These are phyloP conservation scores for Crotalus horridus DNA, from an alignment of 2,113 vertebrate genomes.

Conservation along the genomic window DNA sequence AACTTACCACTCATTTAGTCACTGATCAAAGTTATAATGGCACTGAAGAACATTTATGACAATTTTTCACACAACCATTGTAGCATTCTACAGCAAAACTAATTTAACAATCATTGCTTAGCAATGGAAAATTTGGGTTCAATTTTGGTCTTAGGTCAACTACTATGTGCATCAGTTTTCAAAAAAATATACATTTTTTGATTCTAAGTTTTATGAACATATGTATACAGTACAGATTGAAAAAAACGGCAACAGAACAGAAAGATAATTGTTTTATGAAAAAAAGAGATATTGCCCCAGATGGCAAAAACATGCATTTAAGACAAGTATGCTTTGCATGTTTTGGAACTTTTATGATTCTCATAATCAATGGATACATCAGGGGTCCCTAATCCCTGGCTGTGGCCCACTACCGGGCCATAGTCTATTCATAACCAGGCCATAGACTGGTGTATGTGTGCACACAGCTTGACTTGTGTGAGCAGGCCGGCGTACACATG, in stretches of 20 bases:
- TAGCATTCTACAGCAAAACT: background rate
- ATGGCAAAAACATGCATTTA: background rate
- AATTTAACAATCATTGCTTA: background rate
- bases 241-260: background rate
- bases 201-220: background rate
- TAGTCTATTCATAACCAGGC: background rate
- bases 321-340: background rate
- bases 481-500: background rate
- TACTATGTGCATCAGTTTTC: background rate
- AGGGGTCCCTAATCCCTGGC: background rate
- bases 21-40: background rate
- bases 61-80: background rate
- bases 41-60: background rate
- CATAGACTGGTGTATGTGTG: no score
- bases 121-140: background rate
- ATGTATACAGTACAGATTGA: background rate
- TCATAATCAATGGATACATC: background rate
- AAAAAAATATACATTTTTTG: background rate
- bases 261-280: background rate
- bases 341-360: background rate
- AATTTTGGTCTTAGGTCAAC: background rate
- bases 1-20: background rate
- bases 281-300: background rate
- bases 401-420: background rate
- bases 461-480: no score